Evolutionary conservation across 2,888 invertebrate species (phyloP).

Genomic region (Nymphalis urticae): DNA sequence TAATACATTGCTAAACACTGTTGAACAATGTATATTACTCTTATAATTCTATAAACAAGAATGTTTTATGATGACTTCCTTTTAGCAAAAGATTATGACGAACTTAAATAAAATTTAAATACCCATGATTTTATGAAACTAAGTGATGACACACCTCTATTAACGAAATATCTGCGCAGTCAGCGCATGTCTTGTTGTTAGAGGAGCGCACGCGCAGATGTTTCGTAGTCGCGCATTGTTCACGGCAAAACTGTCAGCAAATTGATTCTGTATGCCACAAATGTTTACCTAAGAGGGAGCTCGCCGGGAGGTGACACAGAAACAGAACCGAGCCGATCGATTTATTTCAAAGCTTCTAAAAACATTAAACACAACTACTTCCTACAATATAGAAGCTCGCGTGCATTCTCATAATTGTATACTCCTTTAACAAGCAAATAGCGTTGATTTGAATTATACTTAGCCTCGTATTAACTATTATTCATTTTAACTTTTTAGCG

Average conservation of each 20-base stretch:
- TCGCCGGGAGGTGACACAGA: not conserved
- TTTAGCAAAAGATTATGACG: too few relatives aligned
- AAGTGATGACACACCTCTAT: not conserved
- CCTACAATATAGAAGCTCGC: too few relatives aligned
- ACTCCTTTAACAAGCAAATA: not conserved
- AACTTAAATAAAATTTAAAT: not conserved
- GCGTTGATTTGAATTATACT: not conserved
- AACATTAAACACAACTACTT: too few relatives aligned
- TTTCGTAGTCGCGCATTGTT: conserved; percentile 15
- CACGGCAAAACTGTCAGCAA: conserved; percentile 24
- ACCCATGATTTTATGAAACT: not conserved
- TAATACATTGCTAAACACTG: too few relatives aligned
- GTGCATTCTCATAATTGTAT: too few relatives aligned
- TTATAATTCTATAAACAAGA: too few relatives aligned
- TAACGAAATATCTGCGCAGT: conserved; percentile 12
- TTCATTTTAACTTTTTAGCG: not conserved
- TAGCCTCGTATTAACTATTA: not conserved
- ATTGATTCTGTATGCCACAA: conserved; percentile 34
- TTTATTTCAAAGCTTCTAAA: not conserved
- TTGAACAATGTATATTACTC: too few relatives aligned
- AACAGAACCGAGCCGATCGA: not conserved
- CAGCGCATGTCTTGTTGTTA: not conserved
- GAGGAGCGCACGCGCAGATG: conserved; percentile 19
- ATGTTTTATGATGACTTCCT: too few relatives aligned
- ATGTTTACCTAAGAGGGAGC: conserved; percentile 23